These are phyloP conservation scores for Drosophila pseudoananassae DNA, from an alignment of 1,140 invertebrate genomes.

Conservation along the genomic window DNA sequence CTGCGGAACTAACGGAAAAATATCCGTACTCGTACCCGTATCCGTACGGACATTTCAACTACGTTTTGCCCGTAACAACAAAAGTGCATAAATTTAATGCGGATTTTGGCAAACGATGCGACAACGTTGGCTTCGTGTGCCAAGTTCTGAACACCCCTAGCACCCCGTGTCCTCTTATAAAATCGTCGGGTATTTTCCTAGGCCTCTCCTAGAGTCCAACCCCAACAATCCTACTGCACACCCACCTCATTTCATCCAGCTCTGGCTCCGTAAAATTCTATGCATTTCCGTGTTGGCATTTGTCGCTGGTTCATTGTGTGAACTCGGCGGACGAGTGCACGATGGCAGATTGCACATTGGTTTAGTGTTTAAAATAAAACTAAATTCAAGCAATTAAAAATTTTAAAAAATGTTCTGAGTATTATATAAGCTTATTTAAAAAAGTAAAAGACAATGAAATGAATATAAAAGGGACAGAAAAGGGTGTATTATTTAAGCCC, in stretches of 20 bases:
- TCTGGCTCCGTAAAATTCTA: conserved; percentile 66
- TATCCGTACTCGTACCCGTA: conserved; percentile 25
- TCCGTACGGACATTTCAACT: conserved; percentile 56
- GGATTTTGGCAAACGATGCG: conserved; percentile 78
- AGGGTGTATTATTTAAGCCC: too few relatives aligned
- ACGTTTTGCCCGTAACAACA: conserved; percentile 68
- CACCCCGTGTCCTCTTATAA: conserved; percentile 10
- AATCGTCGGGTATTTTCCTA: conserved; percentile 40
- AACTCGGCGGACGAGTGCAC: conserved; percentile 35
- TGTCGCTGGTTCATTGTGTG: conserved; percentile 71
- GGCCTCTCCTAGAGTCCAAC: conserved; percentile 25
- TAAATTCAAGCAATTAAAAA: not conserved
- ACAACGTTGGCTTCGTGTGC: conserved; percentile 74
- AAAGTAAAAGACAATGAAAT: not conserved
- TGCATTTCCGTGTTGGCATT: conserved; percentile 81
- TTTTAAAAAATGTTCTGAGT: not conserved
- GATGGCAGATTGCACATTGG: conserved; percentile 28
- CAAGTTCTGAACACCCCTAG: conserved; percentile 47
- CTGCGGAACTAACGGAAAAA: conserved; percentile 50
- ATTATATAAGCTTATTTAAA: not conserved
- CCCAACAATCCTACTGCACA: not conserved
- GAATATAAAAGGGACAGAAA: too few relatives aligned
- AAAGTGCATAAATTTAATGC: conserved; percentile 81
- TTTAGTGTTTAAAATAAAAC: too few relatives aligned
- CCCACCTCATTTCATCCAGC: conserved; percentile 20